These are phyloP conservation scores for Criorhina ranunculi DNA, from an alignment of 2,888 invertebrate species.

Conservation along the genomic window DNA sequence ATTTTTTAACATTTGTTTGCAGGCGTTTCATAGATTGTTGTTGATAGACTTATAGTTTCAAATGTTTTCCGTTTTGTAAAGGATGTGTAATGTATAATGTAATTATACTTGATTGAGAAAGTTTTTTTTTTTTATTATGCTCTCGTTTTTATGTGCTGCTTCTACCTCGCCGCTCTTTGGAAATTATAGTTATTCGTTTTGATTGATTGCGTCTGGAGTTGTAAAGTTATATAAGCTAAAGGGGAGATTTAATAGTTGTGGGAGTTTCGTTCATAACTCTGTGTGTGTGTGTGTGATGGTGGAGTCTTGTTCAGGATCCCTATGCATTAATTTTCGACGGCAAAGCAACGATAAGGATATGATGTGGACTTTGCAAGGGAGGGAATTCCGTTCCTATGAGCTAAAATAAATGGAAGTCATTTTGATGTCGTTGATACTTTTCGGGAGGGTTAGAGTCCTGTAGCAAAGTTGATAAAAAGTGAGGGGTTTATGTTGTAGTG, in stretches of 20 bases:
- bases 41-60: slow-evolving; percentile 21
- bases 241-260: slow-evolving; percentile 29
- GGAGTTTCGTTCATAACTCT: not conserved
- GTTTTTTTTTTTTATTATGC: slow-evolving; percentile 21
- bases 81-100: slow-evolving; percentile 47
- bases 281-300: slow-evolving; percentile 1
- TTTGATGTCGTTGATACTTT: slow-evolving; percentile 34
- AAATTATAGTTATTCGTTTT: slow-evolving; percentile 52
- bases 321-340: slow-evolving; percentile 60
- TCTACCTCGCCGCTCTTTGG: not conserved
- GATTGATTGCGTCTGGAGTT: slow-evolving; percentile 60
- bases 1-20: not conserved
- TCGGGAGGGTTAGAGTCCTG: slow-evolving; percentile 5
- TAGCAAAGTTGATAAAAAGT: slow-evolving; percentile 62
- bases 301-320: slow-evolving; percentile 42
- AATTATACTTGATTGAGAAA: slow-evolving; percentile 45
- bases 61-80: slow-evolving; percentile 19
- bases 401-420: slow-evolving; percentile 57
- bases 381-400: slow-evolving; percentile 33
- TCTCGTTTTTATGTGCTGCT: not conserved
- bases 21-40: not conserved
- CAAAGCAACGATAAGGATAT: slow-evolving; percentile 38
- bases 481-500: slow-evolving; percentile 61
- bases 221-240: slow-evolving; percentile 20
- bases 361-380: slow-evolving; percentile 20